A percentile compares a stretch with the other conserved stretches of the same genome.
Conservation (phyloP, 2,113 vertebrate species). For the Lagenorhynchus albirostris region DNA sequence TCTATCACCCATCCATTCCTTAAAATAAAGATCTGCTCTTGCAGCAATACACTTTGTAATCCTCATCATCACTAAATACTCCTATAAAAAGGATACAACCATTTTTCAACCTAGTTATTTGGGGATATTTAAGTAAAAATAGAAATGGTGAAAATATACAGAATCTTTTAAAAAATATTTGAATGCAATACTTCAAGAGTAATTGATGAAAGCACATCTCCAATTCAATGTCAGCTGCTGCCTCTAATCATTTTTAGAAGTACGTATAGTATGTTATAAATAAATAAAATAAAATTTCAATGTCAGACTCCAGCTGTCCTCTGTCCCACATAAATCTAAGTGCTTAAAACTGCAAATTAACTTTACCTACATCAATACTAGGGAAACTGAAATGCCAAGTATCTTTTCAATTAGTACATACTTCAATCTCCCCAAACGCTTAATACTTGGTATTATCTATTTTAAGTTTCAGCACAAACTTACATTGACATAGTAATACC, state of each 20-base stretch:
- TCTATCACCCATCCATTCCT: not conserved
- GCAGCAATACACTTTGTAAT: not conserved
- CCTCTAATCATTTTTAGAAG: not conserved
- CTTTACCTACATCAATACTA: not conserved
- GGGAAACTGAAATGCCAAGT: not conserved
- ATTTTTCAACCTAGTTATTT: not conserved
- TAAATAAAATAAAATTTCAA: conserved; percentile 28
- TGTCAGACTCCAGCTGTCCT: not conserved
- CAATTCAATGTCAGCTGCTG: not conserved
- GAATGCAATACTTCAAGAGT: not conserved
- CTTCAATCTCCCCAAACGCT: not conserved
- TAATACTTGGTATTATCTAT: not conserved
- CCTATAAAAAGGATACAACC: not conserved
- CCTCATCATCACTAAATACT: not conserved
- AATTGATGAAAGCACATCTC: not conserved
- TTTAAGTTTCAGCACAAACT: conserved; percentile 24
- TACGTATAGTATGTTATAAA: not conserved
- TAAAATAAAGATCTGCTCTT: not conserved
- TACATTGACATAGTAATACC: not conserved
- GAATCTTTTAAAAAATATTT: not conserved
- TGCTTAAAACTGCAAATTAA: conserved; percentile 22
- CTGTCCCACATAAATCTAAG: not conserved
- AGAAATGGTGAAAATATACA: not conserved
- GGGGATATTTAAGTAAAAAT: not conserved
- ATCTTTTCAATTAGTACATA: not conserved